Base-by-base conservation (phyloP, 2,888 invertebrate species). In the Tinea trinotella region DNA sequence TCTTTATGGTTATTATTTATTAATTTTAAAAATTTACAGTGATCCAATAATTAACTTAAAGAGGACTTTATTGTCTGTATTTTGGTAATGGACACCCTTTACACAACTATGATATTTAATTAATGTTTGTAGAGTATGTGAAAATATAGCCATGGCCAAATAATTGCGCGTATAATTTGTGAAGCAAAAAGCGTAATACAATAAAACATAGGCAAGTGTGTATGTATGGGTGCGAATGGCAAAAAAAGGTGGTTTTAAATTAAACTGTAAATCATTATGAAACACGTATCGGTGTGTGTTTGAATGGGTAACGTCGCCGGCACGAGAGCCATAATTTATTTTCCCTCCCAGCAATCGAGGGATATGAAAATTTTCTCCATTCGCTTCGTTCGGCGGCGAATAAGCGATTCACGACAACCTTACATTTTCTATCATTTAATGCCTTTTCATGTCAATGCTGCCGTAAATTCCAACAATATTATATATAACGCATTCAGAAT, bases 261-360 rank as follows among this genome's bases (percentile, higher is more conserved):
- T 54, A 56, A 56, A 56, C 56, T 49, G 40, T 54, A 56, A 54
- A 56, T 56, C 56, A 56, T 56, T 22, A 44, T 22, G 35, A 30
- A 52, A 53, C 56, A 54, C 56, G 56, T 50, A 56, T 54, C 56
- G 56, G 49, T 52, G 53, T n/a, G n/a, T 48, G 54, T 50, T 54
- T 44, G 48, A 40, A 52, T 52, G 53, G 49, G 56, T 40, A 44
- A 36, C 56, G 56, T 54, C 56, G 56, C 50, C 54, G 44, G 36
- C 56, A 54, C 56, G 49, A 54, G 56, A 56, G 46, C 56, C 20
- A 48, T 54, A 56, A 56, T 56, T 56, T 56, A 53, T 53, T 49
- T 53, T 49, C 49, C 53, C 36, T 54, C 49, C 52, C 52, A 49
- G 34, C 49, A 52, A 48, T 52, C 52, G 35, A 44, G 49, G 56